Base-by-base conservation (phyloP, 2,113 vertebrate species). In the Oncorhynchus keta region DNA sequence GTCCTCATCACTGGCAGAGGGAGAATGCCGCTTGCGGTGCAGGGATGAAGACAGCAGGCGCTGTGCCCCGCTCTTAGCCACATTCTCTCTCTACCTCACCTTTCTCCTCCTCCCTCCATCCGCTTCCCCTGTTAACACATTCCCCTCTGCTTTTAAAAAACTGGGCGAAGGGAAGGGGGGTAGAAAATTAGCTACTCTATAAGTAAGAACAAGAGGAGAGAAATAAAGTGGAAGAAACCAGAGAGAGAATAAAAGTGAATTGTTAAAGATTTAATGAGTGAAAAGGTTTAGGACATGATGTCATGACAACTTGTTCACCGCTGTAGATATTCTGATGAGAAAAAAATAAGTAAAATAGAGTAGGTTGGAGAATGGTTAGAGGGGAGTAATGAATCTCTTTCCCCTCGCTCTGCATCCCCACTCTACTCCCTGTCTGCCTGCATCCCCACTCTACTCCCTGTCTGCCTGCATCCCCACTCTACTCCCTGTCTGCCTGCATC, bases 41-140 rank as follows among this genome's bases (percentile, higher is more conserved):
- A 77, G 79, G 76, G 86, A 85, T 79, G 87, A 87, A 79, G 89
- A 88, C 85, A 85, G 89, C 92, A 93, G 92, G 92, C 92, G 90
- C 81, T 83, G 81, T 73, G 78, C 85, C 84, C 82, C 80, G 81
- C 79, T 88, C 74, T 75, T 84, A 85, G 81, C 73, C 84, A 84
- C 88, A 88, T 84, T 88, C 87, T 87, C 79, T 83, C 77, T 28
- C 79, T 74, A 83, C 72, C 71, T 66, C 76, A 64, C 75, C 81
- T 86, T 81, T 83, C 80, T 86, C 83, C 51, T 62, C 59, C 18
- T 62, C 59, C n/a, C 74, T 69, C 70, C 73, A 77, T 84, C 81
- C 79, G 22, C 83, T 84, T 81, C 84, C 80, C 86, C 83, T 57
- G 61, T 85, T 76, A 82, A 84, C 73, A 69, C 76, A 57, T 75